phyloP scores from a whole-genome alignment of 2,113 vertebrate genomes.

The Percina caprodes region DNA sequence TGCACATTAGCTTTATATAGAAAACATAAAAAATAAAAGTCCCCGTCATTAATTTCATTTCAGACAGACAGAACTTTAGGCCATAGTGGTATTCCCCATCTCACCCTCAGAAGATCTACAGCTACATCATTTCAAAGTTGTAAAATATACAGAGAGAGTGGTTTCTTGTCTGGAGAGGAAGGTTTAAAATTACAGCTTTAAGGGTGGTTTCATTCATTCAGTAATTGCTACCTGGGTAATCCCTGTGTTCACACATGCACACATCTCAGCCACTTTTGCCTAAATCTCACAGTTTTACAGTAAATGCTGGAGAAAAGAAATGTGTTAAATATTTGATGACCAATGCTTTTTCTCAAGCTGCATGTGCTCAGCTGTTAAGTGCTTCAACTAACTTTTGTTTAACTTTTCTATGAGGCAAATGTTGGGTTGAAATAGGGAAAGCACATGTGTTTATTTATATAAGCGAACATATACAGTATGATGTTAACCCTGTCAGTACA shows the following conservation, averaged over 20 bases:
- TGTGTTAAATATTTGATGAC: neutral
- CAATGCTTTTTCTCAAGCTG: neutral
- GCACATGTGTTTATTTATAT: slow-evolving; percentile 44
- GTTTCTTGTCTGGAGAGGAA: slow-evolving; percentile 62
- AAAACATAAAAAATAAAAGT: slow-evolving; percentile 26
- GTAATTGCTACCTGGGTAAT: slow-evolving; percentile 76
- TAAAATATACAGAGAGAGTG: slow-evolving; percentile 55
- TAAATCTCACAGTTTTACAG: slow-evolving; percentile 16
- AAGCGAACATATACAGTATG: slow-evolving; percentile 19
- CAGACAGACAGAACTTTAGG: slow-evolving; percentile 31
- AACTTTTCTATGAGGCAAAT: slow-evolving; percentile 19
- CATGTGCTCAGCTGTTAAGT: neutral
- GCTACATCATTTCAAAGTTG: slow-evolving; percentile 50
- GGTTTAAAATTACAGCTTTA: slow-evolving; percentile 70
- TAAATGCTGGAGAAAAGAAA: slow-evolving; percentile 3
- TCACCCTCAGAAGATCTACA: slow-evolving; percentile 41
- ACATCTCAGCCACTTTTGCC: slow-evolving; percentile 18
- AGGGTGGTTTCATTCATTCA: slow-evolving; percentile 44
- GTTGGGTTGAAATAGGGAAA: slow-evolving; percentile 6
- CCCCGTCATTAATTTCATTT: slow-evolving; percentile 17
- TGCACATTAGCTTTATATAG: slow-evolving; percentile 43
- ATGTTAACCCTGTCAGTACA: slow-evolving; percentile 43
- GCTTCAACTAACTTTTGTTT: slow-evolving; percentile 26
- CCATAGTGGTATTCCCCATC: slow-evolving; percentile 62
- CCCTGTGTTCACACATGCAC: slow-evolving; percentile 47